Evolutionary conservation across 2,113 vertebrate genomes (phyloP).

Genomic region (Alectura lathami): DNA sequence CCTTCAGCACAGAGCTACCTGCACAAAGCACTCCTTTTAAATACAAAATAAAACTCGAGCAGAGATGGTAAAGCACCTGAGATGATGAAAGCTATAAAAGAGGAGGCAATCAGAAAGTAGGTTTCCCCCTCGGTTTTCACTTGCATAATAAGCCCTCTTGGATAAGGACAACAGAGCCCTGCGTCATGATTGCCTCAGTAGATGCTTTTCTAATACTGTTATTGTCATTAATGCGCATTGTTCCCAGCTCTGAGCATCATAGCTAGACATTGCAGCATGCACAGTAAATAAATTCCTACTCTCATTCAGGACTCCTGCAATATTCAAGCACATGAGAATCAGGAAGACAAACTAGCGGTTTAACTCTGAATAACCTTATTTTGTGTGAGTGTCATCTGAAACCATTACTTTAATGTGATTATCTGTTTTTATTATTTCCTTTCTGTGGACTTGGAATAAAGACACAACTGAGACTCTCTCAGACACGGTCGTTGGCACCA

Average conservation of each 20-base stretch:
- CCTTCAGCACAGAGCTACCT: neutral
- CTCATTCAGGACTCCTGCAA: slow-evolving; percentile 12
- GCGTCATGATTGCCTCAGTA: neutral
- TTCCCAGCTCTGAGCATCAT: neutral
- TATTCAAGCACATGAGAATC: slow-evolving; percentile 28
- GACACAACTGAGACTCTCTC: slow-evolving; percentile 54
- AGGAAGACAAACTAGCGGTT: slow-evolving; percentile 63
- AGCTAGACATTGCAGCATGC: neutral
- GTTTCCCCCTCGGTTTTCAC: neutral
- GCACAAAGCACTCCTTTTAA: neutral
- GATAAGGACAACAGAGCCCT: neutral
- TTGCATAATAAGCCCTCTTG: neutral
- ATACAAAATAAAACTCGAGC: slow-evolving; percentile 1
- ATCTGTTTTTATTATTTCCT: slow-evolving; percentile 68
- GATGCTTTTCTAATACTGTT: slow-evolving; percentile 4
- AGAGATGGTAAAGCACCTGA: neutral
- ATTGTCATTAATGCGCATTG: slow-evolving; percentile 24
- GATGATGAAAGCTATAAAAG: neutral
- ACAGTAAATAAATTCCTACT: slow-evolving; percentile 30
- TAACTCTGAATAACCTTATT: slow-evolving; percentile 65
- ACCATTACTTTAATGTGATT: slow-evolving; percentile 61
- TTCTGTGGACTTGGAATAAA: slow-evolving; percentile 54
- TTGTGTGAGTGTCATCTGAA: slow-evolving; percentile 45
- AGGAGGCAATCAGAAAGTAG: neutral
- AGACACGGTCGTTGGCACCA: slow-evolving; percentile 57